A percentile compares a stretch with the other conserved stretches of the same genome.
phyloP scores from a whole-genome alignment of 2,797 vertebrate genomes.

The Labroides dimidiatus region DNA sequence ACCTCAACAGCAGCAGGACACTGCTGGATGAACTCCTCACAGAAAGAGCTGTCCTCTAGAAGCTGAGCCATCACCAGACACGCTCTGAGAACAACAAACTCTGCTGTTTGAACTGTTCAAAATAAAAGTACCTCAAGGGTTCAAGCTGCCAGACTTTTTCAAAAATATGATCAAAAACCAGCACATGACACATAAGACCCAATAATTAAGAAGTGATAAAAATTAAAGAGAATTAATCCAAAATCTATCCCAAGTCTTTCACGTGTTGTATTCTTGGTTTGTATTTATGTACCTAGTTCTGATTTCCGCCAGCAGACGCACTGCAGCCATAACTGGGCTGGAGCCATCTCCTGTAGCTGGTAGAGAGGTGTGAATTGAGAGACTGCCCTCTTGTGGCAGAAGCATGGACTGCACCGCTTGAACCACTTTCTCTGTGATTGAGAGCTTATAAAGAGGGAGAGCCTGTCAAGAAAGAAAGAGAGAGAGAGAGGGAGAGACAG shows the following conservation, averaged over 20 bases:
- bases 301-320: conserved; percentile 97
- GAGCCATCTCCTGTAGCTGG: conserved; percentile 98
- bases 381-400: conserved; percentile 98
- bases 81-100: conserved; percentile 80
- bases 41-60: conserved; percentile 98
- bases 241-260: not conserved
- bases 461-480: conserved; percentile 78
- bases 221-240: not conserved
- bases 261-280: not conserved
- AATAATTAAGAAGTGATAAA: not conserved
- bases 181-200: accelerated
- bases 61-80: conserved; percentile 99
- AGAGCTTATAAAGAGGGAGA: conserved; percentile 97
- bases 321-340: conserved; percentile 98
- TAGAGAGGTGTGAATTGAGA: conserved; percentile 98
- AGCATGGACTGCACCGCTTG: conserved; percentile 99
- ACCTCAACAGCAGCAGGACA: conserved; percentile 98
- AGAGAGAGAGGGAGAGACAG: not conserved
- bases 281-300: conserved; percentile 89
- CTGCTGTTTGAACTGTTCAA: not conserved
- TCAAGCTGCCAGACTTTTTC: not conserved
- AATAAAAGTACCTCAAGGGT: not conserved
- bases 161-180: not conserved
- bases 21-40: conserved; percentile 99
- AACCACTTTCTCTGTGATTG: conserved; percentile 99